Conservation (phyloP, 2,888 invertebrate genomes). For the Drymonia ruficornis region DNA sequence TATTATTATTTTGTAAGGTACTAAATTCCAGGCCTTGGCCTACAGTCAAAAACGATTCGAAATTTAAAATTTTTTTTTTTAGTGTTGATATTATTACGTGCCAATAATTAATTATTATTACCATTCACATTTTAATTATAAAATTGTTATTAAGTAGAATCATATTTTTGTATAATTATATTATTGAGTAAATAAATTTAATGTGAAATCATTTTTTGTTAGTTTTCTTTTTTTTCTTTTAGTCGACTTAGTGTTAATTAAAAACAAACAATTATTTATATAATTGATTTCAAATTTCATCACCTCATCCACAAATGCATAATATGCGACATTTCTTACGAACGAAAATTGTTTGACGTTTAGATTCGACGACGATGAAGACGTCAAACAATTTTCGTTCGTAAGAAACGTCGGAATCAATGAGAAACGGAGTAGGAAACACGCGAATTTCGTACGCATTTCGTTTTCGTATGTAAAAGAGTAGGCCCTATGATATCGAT, state of each 20-base stretch:
- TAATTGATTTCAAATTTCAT: slow-evolving; percentile 50
- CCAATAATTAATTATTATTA: slow-evolving; percentile 43
- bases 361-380: too few species aligned
- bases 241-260: too few species aligned
- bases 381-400: too few species aligned
- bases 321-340: too few species aligned
- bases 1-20: too few species aligned
- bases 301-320: too few species aligned
- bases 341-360: too few species aligned
- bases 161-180: slow-evolving; percentile 56
- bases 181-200: slow-evolving; percentile 6
- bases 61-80: too few species aligned
- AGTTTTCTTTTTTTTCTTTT: slow-evolving; percentile 12
- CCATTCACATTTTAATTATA: slow-evolving; percentile 42
- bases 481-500: slow-evolving; percentile 48
- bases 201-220: background rate
- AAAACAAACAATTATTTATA: too few species aligned
- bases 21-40: too few species aligned
- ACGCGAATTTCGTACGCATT: slow-evolving; percentile 49
- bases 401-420: too few species aligned
- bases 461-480: slow-evolving; percentile 59
- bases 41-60: background rate
- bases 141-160: slow-evolving; percentile 42
- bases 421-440: too few species aligned
- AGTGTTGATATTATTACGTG: slow-evolving; percentile 35